Conservation (phyloP, 1,140 invertebrate genomes). For the Zophobas atratus region DNA sequence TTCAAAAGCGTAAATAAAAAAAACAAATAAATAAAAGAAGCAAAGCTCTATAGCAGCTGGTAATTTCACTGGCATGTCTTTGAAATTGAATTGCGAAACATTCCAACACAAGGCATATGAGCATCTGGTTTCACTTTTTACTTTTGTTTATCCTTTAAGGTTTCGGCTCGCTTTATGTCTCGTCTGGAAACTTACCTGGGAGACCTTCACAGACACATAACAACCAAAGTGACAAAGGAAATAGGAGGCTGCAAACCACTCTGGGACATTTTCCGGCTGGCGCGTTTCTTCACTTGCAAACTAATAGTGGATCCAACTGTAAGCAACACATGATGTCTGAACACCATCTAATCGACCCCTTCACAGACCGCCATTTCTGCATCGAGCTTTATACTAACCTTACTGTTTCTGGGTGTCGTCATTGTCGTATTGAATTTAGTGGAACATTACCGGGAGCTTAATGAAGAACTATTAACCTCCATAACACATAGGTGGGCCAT, state of each 20-base stretch:
- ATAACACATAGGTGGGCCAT: slow-evolving; percentile 55
- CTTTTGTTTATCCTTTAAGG: slow-evolving; percentile 68
- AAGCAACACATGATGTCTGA: slow-evolving; percentile 52
- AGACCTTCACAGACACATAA: slow-evolving; percentile 69
- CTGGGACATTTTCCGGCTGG: slow-evolving; percentile 79
- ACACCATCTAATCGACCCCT: slow-evolving; percentile 4
- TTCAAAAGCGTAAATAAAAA: no score
- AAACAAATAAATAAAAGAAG: no score
- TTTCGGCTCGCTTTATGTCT: slow-evolving; percentile 73
- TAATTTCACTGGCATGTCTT: no score
- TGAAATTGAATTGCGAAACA: no score
- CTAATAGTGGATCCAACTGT: slow-evolving; percentile 81
- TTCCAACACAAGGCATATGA: no score
- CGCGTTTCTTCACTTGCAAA: slow-evolving; percentile 77
- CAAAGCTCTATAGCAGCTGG: no score
- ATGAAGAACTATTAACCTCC: slow-evolving; percentile 53
- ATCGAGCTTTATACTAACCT: slow-evolving; percentile 63
- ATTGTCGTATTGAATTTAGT: slow-evolving; percentile 57
- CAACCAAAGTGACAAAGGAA: slow-evolving; percentile 74
- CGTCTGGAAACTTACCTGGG: slow-evolving; percentile 68
- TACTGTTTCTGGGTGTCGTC: slow-evolving; percentile 54
- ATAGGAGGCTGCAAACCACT: slow-evolving; percentile 81
- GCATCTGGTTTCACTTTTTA: slow-evolving; percentile 24
- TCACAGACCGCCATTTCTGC: slow-evolving; percentile 77
- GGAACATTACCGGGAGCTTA: slow-evolving; percentile 51